Percentiles rank a stretch among this genome's conserved stretches.
phyloP scores from a whole-genome alignment of 1,140 invertebrate species.

The Acyrthosiphon pisum region DNA sequence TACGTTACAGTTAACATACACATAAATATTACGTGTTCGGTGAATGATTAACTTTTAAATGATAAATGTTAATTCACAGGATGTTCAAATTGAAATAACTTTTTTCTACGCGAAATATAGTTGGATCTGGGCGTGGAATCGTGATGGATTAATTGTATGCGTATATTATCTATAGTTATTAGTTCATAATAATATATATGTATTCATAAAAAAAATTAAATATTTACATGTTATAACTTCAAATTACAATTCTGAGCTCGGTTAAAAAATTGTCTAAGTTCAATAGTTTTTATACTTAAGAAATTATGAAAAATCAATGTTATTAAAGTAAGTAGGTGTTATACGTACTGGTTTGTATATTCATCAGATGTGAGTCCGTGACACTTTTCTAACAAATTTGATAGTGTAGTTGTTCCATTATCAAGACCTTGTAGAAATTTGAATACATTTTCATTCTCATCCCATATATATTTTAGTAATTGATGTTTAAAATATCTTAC shows the following conservation, averaged over 20 bases:
- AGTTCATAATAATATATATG: background rate
- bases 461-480: conserved; percentile 56
- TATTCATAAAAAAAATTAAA: background rate
- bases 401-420: conserved; percentile 50
- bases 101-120: background rate
- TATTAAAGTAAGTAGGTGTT: background rate
- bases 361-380: conserved; percentile 53
- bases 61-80: background rate
- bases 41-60: background rate
- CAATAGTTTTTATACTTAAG: background rate
- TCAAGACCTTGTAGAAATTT: conserved; percentile 52
- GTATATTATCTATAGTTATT: background rate
- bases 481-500: conserved; percentile 57
- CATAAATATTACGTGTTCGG: background rate
- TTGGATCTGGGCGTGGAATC: background rate
- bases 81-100: background rate
- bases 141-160: background rate
- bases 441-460: conserved; percentile 45
- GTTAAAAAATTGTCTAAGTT: background rate
- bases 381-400: conserved; percentile 56
- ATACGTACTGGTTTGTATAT: conserved; percentile 36
- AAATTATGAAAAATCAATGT: background rate
- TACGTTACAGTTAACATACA: background rate
- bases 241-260: background rate
- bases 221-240: background rate